Evolutionary conservation across 2,113 vertebrate genomes (phyloP).

Genomic region (Artemisiospiza belli): DNA sequence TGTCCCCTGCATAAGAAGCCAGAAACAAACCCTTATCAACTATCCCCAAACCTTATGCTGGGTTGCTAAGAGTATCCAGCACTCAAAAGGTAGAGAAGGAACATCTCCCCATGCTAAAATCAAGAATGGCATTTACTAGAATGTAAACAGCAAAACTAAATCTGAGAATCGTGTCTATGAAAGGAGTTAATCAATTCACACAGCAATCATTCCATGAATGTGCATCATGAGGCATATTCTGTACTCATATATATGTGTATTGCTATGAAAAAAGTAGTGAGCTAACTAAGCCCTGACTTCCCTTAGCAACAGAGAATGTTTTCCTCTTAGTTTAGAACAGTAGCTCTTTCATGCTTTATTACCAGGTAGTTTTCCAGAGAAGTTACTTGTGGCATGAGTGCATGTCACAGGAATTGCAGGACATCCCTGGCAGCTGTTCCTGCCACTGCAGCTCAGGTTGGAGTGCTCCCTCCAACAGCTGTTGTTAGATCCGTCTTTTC

Average conservation of each 20-base stretch:
- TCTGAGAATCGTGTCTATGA: neutral
- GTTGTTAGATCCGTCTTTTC: neutral
- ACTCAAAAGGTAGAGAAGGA: neutral
- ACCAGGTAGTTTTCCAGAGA: neutral
- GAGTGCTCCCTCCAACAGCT: neutral
- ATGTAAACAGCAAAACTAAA: neutral
- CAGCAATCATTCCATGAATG: neutral
- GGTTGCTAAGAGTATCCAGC: neutral
- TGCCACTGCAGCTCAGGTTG: neutral
- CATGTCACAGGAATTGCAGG: neutral
- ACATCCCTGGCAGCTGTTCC: neutral
- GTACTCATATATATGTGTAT: neutral
- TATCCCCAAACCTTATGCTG: neutral
- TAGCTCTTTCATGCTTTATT: neutral
- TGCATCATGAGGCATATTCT: neutral
- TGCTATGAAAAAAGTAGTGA: neutral
- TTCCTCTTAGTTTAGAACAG: constrained; percentile 6
- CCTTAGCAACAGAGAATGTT: constrained; percentile 50
- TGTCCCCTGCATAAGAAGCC: neutral
- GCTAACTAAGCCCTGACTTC: neutral
- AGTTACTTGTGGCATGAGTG: neutral
- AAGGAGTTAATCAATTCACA: constrained; percentile 24
- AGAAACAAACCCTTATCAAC: neutral
- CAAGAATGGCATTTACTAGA: neutral
- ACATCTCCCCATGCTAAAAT: neutral